Evolutionary conservation across 2,113 vertebrate species (phyloP).

Genomic region (Chitala chitala): DNA sequence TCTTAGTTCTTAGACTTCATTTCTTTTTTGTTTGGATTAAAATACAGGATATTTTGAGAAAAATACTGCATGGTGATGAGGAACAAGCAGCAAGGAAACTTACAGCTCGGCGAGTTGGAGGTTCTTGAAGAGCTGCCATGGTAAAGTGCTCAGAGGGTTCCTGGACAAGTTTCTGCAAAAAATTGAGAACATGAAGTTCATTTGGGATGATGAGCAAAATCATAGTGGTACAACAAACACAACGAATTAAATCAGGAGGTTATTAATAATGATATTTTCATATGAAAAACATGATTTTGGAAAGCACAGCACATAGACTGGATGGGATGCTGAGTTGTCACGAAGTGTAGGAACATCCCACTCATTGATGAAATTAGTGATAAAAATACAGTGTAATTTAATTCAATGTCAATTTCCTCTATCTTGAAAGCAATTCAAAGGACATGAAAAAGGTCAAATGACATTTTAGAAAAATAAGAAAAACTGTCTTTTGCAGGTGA

Average conservation of each 20-base stretch:
- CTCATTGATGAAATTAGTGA: constrained; percentile 12
- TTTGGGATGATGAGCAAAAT: constrained; percentile 28
- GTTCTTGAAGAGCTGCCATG: constrained; percentile 96
- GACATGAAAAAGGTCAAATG: constrained; percentile 8
- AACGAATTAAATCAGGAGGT: constrained; percentile 55
- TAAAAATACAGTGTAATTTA: constrained; percentile 4
- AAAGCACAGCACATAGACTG: constrained; percentile 48
- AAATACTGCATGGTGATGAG: too few relatives aligned
- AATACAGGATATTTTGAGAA: too few relatives aligned
- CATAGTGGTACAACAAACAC: constrained; percentile 35
- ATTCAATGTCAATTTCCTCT: not conserved
- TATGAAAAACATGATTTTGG: constrained; percentile 50
- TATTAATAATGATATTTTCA: constrained; percentile 56
- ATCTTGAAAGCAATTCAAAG: not conserved
- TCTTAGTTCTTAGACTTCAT: too few relatives aligned
- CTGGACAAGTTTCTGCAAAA: constrained; percentile 86
- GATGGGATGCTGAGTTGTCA: constrained; percentile 38
- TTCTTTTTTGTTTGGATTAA: too few relatives aligned
- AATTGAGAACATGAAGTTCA: constrained; percentile 9
- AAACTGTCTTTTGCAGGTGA: too few relatives aligned
- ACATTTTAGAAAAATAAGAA: not conserved
- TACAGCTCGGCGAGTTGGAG: constrained; percentile 92
- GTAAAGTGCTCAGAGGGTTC: constrained; percentile 88
- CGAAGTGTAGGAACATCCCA: not conserved
- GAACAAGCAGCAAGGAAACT: constrained; percentile 54